These are phyloP conservation scores for Podiceps cristatus DNA, from an alignment of 2,113 vertebrate species.

Conservation along the genomic window DNA sequence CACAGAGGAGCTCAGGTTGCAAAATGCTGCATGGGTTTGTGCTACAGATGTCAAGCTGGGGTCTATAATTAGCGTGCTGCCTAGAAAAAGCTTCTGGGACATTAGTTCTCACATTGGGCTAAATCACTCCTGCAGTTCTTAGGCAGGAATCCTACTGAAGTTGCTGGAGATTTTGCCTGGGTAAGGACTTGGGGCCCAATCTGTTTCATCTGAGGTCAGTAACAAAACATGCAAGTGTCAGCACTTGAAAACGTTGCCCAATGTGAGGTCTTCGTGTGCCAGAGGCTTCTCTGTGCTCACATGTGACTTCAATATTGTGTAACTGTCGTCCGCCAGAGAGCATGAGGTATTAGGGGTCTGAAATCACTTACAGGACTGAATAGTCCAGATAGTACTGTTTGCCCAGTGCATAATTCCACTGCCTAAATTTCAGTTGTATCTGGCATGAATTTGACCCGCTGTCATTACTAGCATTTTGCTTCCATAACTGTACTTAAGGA, in stretches of 20 bases:
- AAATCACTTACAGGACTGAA: background rate
- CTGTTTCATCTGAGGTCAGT: background rate
- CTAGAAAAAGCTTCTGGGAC: conserved; percentile 21
- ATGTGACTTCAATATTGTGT: background rate
- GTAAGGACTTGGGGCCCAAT: background rate
- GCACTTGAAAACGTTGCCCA: background rate
- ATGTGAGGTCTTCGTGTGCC: background rate
- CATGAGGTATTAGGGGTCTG: background rate
- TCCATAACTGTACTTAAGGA: background rate
- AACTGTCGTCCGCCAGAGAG: background rate
- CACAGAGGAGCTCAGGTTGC: background rate
- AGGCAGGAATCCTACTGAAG: background rate
- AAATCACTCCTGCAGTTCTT: background rate
- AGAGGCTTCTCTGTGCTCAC: background rate
- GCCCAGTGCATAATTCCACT: background rate
- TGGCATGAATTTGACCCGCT: background rate
- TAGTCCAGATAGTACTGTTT: background rate
- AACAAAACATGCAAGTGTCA: background rate
- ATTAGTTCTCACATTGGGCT: background rate
- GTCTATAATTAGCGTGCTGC: conserved; percentile 12
- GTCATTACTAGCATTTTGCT: background rate
- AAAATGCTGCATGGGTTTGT: background rate
- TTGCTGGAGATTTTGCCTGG: background rate
- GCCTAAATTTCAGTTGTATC: background rate
- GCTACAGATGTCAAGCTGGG: background rate